These are phyloP conservation scores for Mayetiola destructor DNA, from an alignment of 2,888 invertebrate species.

Conservation along the genomic window DNA sequence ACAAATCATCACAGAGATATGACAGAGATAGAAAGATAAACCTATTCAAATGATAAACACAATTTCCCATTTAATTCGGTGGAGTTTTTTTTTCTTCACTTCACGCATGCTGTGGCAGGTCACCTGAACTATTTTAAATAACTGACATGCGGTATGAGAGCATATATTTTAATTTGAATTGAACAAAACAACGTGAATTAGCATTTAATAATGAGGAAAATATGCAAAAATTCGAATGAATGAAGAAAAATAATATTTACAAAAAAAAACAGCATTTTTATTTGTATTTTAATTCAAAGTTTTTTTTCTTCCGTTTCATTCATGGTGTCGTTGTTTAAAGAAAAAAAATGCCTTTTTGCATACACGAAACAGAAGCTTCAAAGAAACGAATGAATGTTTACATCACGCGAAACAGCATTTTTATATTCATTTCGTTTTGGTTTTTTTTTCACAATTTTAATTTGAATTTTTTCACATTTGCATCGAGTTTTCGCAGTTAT, in stretches of 20 bases:
- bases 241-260: no score
- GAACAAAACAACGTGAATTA: not conserved
- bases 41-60: conserved; percentile 10
- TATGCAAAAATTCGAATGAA: conserved; percentile 2
- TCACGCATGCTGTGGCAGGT: conserved; percentile 7
- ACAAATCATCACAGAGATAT: no score
- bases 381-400: not conserved
- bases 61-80: not conserved
- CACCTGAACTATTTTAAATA: conserved; percentile 8
- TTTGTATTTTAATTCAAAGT: no score
- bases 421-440: not conserved
- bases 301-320: conserved; percentile 8
- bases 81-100: not conserved
- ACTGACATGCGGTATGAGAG: no score
- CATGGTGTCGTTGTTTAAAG: conserved; percentile 4
- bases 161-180: not conserved
- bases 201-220: conserved; percentile 7
- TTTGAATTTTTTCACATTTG: not conserved
- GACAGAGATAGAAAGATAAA: not conserved
- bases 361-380: not conserved
- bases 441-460: not conserved
- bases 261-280: no score
- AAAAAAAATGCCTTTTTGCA: no score
- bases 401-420: not conserved
- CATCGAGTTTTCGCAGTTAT: no score